Evolutionary conservation across 2,113 vertebrate species (phyloP).

Genomic region (Myrmecobius fasciatus): DNA sequence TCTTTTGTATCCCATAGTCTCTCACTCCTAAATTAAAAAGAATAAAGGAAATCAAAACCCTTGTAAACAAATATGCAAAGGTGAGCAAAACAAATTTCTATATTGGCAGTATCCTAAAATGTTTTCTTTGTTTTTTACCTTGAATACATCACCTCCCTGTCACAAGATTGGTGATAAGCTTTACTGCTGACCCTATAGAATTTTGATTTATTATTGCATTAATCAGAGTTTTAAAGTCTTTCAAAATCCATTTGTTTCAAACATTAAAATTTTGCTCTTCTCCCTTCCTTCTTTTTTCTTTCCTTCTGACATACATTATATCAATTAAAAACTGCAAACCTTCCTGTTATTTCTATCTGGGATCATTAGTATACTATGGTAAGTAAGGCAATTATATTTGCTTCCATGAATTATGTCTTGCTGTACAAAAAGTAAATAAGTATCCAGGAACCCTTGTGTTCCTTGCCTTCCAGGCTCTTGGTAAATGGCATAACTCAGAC

Average conservation of each 20-base stretch:
- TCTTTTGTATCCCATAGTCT: not conserved
- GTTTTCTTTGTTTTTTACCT: not conserved
- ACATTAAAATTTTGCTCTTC: not conserved
- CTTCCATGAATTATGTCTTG: slow-evolving; percentile 29
- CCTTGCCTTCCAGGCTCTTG: slow-evolving; percentile 33
- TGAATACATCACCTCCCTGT: not conserved
- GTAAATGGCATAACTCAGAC: slow-evolving; percentile 68
- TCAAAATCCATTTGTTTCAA: not conserved
- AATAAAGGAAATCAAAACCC: not conserved
- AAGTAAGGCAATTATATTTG: not conserved
- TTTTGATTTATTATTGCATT: not conserved
- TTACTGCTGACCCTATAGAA: not conserved
- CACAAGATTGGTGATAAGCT: not conserved
- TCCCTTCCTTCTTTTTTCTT: not conserved
- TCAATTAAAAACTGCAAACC: not conserved
- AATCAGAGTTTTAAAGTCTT: not conserved
- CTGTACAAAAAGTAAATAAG: slow-evolving; percentile 74
- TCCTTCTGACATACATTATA: not conserved
- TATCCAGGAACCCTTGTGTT: slow-evolving; percentile 41
- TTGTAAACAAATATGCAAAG: not conserved
- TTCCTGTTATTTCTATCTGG: not conserved
- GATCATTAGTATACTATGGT: not conserved
- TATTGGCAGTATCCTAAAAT: not conserved
- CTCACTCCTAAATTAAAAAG: not conserved
- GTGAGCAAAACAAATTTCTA: not conserved